phyloP scores from a whole-genome alignment of 2,797 vertebrate species.

The Percopsis omiscomaycus region DNA sequence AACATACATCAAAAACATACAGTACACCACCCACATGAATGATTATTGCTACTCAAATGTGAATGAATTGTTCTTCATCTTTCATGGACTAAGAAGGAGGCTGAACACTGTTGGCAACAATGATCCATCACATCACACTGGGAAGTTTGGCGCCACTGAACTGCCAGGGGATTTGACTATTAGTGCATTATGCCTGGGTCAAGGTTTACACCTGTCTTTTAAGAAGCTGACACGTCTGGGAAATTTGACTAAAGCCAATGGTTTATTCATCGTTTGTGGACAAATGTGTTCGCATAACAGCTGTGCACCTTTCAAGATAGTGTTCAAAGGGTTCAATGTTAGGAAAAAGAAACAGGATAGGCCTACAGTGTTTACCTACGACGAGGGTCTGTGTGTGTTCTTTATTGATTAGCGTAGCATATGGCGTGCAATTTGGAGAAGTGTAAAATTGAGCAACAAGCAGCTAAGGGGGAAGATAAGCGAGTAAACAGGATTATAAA shows the following conservation, averaged over 20 bases:
- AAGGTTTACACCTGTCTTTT: background rate
- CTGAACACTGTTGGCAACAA: too few species aligned
- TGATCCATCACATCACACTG: background rate
- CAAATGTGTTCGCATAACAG: background rate
- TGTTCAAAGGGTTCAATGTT: background rate
- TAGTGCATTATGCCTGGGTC: slow-evolving; percentile 2
- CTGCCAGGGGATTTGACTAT: background rate
- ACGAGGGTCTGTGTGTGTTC: background rate
- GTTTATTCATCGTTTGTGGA: slow-evolving; percentile 8
- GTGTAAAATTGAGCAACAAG: background rate
- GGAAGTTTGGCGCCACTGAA: background rate
- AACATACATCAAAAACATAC: slow-evolving; percentile 18
- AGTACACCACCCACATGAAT: slow-evolving; percentile 5
- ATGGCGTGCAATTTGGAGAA: background rate
- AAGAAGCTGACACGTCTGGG: background rate
- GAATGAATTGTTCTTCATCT: too few species aligned
- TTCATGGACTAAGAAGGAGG: too few species aligned
- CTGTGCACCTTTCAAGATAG: background rate
- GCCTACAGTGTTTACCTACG: too few species aligned
- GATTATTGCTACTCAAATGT: slow-evolving; percentile 15
- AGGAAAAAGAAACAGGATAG: background rate
- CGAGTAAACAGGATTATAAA: background rate
- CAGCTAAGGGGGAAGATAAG: background rate
- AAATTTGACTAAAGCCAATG: slow-evolving; percentile 2
- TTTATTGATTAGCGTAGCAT: background rate